These are phyloP conservation scores for Montipora efflorescens DNA, from an alignment of 64 coral and sea anemone genomes.

Conservation along the genomic window DNA sequence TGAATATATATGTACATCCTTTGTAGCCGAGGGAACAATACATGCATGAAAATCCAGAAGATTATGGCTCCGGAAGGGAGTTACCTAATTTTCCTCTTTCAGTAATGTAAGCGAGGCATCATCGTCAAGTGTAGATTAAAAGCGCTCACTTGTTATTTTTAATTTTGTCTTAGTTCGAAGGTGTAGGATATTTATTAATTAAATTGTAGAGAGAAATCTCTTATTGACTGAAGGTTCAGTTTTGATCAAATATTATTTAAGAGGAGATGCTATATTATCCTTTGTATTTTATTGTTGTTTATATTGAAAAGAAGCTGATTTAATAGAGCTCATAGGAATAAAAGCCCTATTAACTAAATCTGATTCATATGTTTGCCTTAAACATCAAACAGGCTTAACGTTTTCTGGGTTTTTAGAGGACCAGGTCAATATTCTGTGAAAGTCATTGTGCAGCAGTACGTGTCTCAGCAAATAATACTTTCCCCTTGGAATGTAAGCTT, in stretches of 20 bases:
- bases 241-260: not conserved
- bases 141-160: too few species aligned
- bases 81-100: conserved; percentile 4
- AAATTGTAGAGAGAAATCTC: not conserved
- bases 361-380: not conserved
- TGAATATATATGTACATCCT: not conserved
- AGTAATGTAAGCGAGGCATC: not conserved
- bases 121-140: conserved; percentile 16
- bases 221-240: not conserved
- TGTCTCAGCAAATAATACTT: not conserved
- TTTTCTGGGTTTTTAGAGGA: not conserved
- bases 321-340: not conserved
- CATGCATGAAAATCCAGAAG: not conserved
- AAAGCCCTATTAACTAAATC: not conserved
- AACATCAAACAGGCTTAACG: not conserved
- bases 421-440: not conserved
- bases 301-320: conserved; percentile 5
- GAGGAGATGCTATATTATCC: not conserved
- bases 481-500: conserved; percentile 4
- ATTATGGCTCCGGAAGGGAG: conserved; percentile 42
- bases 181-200: too few species aligned
- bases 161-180: too few species aligned
- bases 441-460: not conserved
- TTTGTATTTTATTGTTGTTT: conserved; percentile 18
- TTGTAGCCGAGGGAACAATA: not conserved